Percentiles rank a stretch among this genome's conserved stretches.
Evolutionary conservation across 35 echinoderm and acorn worm genomes (phyloP).

Genomic region (Diadema setosum): DNA sequence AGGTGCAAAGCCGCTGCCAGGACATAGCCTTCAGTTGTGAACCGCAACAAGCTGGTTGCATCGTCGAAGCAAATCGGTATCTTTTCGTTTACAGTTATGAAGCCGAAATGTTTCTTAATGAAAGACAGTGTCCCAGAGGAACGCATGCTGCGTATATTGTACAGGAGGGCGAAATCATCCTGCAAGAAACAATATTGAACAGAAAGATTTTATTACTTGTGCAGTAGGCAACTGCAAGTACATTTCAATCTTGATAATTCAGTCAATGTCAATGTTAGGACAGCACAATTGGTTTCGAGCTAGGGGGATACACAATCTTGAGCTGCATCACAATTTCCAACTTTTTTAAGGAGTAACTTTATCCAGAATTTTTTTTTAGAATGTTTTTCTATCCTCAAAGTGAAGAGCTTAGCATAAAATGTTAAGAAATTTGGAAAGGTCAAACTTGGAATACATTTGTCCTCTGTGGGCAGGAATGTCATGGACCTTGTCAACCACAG

Average conservation of each 20-base stretch:
- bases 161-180: neutral
- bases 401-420: no score
- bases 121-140: neutral
- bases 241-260: neutral
- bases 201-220: neutral
- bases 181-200: neutral
- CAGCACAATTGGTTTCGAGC: no score
- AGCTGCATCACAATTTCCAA: no score
- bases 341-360: no score
- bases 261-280: no score
- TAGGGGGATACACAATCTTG: no score
- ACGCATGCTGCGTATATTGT: neutral
- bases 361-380: no score
- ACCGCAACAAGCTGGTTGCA: neutral
- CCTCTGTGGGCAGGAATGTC: no score
- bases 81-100: neutral
- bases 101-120: neutral
- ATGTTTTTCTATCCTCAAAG: no score
- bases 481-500: no score
- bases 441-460: no score
- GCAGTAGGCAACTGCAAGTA: neutral
- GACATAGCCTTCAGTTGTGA: neutral
- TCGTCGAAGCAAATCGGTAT: neutral
- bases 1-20: neutral
- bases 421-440: no score